Evolutionary conservation across 1,140 invertebrate species (phyloP), one percentile per base, ranked within the genome.

Genomic region (Macrobrachium nipponense): DNA sequence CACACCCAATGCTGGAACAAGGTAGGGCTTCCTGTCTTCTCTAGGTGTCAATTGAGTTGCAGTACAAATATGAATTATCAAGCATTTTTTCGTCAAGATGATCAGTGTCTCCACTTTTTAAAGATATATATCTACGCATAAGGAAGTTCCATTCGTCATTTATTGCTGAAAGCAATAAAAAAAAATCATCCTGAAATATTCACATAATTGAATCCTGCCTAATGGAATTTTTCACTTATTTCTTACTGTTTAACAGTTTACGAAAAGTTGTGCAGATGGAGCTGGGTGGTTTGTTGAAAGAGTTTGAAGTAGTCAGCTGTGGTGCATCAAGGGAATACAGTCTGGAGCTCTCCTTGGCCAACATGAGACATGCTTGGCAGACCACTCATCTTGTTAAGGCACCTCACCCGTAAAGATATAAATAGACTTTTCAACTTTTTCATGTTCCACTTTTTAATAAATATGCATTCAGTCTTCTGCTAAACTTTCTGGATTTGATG

Each of bases 351-450:
- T 94, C 94, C 82, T 92, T 98, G 70, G 93, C 94, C 87, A 95
- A 95, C 91, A 97, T 98, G 95, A 94, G 94, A 86, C 91, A 93
- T 27, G 96, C 98, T 91, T 98, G 97, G 97, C 93, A 94, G 58
- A 93, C 93, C 70, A 93, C 97, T 83, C 91, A 93, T 88, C 97
- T 97, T 89, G 94, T 93, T 75, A 77, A 77, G 27, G 82, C 60
- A 12, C n/a, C 59, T 20, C 77, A 82, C 23, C 73, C 80, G 80
- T 89, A n/a, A 76, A 78, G 78, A 36, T 36, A 36, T 2, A 36
- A 36, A 36, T 36, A 70, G 18, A n/a, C 11, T 70, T 36, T 88
- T 44, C 20, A 62, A 51, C 7, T 20, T 17, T 75, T 75, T 11
- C 18, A 10, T 51, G 51, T 51, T 51, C 51, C 51, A 12, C 8